phyloP scores from a whole-genome alignment of 1,140 invertebrate species.

The Euglossa dilemma region DNA sequence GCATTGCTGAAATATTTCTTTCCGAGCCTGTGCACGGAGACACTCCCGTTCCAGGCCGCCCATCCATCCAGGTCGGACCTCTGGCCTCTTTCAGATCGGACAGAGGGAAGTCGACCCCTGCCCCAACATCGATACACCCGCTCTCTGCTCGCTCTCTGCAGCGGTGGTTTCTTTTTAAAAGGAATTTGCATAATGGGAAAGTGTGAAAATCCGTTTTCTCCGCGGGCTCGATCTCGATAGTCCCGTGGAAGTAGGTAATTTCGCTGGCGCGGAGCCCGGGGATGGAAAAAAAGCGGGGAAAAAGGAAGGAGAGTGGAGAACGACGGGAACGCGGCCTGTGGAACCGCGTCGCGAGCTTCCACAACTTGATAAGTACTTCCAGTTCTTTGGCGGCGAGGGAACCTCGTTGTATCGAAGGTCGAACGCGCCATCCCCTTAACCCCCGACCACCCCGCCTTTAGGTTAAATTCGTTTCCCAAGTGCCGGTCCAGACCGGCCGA shows the following conservation, averaged over 20 bases:
- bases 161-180: constrained; percentile 69
- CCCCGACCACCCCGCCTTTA: background rate
- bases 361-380: constrained; percentile 54
- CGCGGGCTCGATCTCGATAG: constrained; percentile 68
- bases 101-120: background rate
- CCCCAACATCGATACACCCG: constrained; percentile 29
- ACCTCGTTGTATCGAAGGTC: constrained; percentile 41
- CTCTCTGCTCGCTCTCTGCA: constrained; percentile 35
- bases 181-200: constrained; percentile 75
- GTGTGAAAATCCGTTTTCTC: constrained; percentile 74
- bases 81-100: background rate
- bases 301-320: background rate
- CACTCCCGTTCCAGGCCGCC: constrained; percentile 9
- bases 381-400: constrained; percentile 19
- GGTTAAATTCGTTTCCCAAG: constrained; percentile 45
- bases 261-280: constrained; percentile 22
- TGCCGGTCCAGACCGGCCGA: background rate
- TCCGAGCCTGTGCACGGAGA: constrained; percentile 34
- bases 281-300: background rate
- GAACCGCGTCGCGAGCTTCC: constrained; percentile 36
- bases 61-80: background rate
- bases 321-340: constrained; percentile 8
- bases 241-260: constrained; percentile 70
- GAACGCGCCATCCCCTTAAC: constrained; percentile 15
- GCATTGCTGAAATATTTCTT: constrained; percentile 69